Evolutionary conservation across 2,888 invertebrate genomes (phyloP), one percentile per base, ranked within the genome.

Genomic region (Ophonus ardosiacus): DNA sequence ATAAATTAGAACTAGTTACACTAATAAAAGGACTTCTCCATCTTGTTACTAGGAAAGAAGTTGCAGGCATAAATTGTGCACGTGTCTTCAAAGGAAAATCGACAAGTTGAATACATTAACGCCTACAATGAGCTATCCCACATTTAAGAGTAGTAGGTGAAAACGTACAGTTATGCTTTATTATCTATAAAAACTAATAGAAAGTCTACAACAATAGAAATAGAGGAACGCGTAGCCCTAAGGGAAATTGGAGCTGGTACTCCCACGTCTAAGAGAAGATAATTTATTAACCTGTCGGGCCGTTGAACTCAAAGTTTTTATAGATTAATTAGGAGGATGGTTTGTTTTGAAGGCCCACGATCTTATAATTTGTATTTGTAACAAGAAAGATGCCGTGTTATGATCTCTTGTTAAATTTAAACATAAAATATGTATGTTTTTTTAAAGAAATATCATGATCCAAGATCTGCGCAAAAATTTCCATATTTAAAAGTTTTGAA

Each of bases 121-220:
- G 59, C 59, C 59, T 63, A 63, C 63, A 21, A 18, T 61, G 59
- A 56, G 3, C n/a, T 6, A 15, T 56, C 63, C 63, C 21, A 63
- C 63, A 63, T 63, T 63, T 15, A 21, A 63, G 63, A 24, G 63
- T 63, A 63, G 63, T 63, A 63, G 63, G 63, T 63, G 63, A 63
- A 63, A 63, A 63, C 63, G 18, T 13, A 63, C 63, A 63, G 63
- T 63, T 63, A 63, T 63, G 21, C 63, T 24, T 63, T 63, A 63
- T 63, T 63, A 63, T 63, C 63, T 63, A 63, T 63, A 63, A 61
- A 17, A 63, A 63, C 63, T 63, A 63, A 63, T 63, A 63, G 63
- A 63, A 63, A 63, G 63, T 31, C 31, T 63, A 63, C 63, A 63
- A 63, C 63, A 63, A 63, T 63, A 21, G 63, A 13, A 63, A 63